These are phyloP conservation scores for Danio choprae DNA, from an alignment of 2,797 vertebrate genomes.

Conservation along the genomic window DNA sequence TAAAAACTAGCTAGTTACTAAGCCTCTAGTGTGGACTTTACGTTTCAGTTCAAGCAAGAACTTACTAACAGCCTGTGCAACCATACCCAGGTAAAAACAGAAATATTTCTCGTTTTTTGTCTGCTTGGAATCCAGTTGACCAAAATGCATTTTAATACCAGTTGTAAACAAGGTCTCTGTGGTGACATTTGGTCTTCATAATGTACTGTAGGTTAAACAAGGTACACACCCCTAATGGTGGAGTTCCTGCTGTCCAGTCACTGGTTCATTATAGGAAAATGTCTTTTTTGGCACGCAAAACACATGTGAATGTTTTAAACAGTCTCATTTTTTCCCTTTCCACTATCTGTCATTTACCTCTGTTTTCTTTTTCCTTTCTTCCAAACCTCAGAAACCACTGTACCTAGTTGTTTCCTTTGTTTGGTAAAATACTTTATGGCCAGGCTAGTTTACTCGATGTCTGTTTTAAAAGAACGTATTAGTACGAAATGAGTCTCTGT, in stretches of 20 bases:
- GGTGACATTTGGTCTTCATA: too few relatives aligned
- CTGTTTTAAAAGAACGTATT: neutral
- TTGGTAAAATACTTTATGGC: slow-evolving; percentile 6
- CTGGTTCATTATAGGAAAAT: slow-evolving; percentile 21
- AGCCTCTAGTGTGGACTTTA: too few relatives aligned
- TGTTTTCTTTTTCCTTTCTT: neutral
- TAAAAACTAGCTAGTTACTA: too few relatives aligned
- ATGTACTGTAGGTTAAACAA: too few relatives aligned
- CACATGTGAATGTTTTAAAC: slow-evolving; percentile 21
- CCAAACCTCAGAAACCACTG: slow-evolving; percentile 5
- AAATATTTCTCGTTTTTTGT: too few relatives aligned
- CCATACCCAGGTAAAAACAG: too few relatives aligned
- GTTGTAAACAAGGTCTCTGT: too few relatives aligned
- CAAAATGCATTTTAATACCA: too few relatives aligned
- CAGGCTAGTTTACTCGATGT: neutral
- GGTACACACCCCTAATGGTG: neutral
- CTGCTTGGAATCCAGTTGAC: too few relatives aligned
- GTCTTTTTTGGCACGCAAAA: slow-evolving; percentile 12
- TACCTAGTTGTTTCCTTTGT: neutral
- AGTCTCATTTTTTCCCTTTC: neutral
- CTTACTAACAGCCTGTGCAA: too few relatives aligned
- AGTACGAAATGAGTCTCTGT: neutral
- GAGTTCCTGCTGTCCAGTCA: neutral
- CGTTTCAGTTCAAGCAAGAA: too few relatives aligned
- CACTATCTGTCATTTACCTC: slow-evolving; percentile 1